Evolutionary conservation across 1,140 invertebrate species (phyloP).

Genomic region (Diorhabda sublineata): DNA sequence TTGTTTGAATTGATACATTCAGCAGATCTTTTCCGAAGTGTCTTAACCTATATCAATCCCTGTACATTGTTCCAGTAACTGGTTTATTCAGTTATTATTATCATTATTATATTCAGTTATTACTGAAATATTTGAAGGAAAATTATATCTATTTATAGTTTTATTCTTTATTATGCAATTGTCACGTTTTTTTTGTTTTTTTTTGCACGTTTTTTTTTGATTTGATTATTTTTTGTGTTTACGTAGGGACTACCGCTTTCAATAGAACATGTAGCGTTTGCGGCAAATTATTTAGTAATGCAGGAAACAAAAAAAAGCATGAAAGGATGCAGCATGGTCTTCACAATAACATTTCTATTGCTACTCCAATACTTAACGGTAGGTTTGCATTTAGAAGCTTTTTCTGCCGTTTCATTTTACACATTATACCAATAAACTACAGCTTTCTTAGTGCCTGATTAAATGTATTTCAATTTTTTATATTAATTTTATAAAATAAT

Average conservation of each 20-base stretch:
- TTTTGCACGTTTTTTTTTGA: constrained; percentile 3
- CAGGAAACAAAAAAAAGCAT: constrained; percentile 28
- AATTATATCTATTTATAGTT: background rate
- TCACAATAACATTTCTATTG: constrained; percentile 5
- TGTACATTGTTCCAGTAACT: no score
- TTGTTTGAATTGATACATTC: no score
- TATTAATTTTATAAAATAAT: no score
- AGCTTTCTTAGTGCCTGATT: no score
- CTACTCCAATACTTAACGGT: background rate
- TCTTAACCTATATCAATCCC: no score
- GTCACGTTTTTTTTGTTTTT: background rate
- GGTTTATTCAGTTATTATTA: no score
- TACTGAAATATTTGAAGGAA: no score
- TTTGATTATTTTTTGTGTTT: constrained; percentile 12
- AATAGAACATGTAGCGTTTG: constrained; percentile 28
- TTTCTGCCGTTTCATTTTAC: no score
- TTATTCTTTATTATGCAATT: background rate
- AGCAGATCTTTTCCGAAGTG: no score
- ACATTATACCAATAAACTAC: no score
- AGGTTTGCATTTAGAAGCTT: background rate
- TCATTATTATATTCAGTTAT: no score
- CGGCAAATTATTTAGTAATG: constrained; percentile 31
- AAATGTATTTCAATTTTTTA: no score
- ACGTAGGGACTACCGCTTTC: constrained; percentile 5
- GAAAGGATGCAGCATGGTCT: constrained; percentile 21